Evolutionary conservation across 2,888 invertebrate genomes (phyloP).

Genomic region (Drosophila mettleri): DNA sequence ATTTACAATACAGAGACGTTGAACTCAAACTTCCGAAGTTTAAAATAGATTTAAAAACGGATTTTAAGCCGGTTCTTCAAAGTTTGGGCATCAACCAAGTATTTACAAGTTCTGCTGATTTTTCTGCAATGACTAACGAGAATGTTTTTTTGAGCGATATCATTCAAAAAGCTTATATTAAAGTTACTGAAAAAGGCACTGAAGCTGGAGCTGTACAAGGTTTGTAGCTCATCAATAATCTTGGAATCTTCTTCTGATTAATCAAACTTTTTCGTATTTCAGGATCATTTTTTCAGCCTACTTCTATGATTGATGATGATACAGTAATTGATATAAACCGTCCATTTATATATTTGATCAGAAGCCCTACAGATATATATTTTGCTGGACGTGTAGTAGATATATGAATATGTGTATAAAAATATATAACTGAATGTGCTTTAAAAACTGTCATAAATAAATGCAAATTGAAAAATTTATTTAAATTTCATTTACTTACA

Average conservation of each 20-base stretch:
- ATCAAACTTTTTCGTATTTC: not conserved
- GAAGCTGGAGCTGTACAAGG: not conserved
- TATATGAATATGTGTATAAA: too few relatives aligned
- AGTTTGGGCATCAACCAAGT: not conserved
- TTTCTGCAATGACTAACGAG: not conserved
- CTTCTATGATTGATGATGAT: not conserved
- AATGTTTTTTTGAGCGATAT: not conserved
- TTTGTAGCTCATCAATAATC: not conserved
- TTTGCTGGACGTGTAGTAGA: constrained; percentile 6
- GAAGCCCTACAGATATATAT: accelerated
- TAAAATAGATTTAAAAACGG: not conserved
- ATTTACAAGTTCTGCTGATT: not conserved
- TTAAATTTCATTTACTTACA: too few relatives aligned
- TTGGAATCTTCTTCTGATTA: not conserved
- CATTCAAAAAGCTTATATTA: not conserved
- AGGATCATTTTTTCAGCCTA: accelerated
- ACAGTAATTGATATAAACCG: not conserved
- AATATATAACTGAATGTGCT: too few relatives aligned
- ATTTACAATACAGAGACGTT: not conserved
- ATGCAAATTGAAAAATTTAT: too few relatives aligned
- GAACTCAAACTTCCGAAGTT: not conserved
- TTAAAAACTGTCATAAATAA: too few relatives aligned
- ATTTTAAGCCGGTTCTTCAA: not conserved
- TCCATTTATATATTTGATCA: constrained; percentile 1
- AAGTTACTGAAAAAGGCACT: not conserved